Evolutionary conservation across 2,797 vertebrate genomes (phyloP).

Genomic region (Loris lydekkerianus): DNA sequence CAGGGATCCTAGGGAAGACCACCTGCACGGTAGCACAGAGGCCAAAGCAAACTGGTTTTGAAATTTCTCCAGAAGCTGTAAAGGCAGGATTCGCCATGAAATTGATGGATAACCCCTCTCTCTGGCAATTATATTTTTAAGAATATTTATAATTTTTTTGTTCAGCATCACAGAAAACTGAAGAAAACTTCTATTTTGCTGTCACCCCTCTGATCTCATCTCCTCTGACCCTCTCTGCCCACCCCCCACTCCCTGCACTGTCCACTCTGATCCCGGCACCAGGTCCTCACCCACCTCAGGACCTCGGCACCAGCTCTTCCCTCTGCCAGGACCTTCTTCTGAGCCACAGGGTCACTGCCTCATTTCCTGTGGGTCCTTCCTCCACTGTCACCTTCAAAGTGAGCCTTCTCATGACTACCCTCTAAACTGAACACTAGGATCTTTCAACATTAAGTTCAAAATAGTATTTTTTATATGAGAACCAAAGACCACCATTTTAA

Average conservation of each 20-base stretch:
- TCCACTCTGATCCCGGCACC: background rate
- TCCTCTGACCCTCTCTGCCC: background rate
- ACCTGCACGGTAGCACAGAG: background rate
- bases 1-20: background rate
- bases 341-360: accelerated
- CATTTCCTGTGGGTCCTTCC: background rate
- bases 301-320: background rate
- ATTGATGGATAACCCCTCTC: background rate
- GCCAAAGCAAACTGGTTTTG: slow-evolving; percentile 38
- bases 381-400: background rate
- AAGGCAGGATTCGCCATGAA: background rate
- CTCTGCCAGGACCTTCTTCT: background rate
- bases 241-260: background rate
- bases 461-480: background rate
- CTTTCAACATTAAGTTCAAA: slow-evolving; percentile 8
- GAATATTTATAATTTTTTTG: background rate
- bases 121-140: background rate
- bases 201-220: background rate
- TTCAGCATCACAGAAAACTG: slow-evolving; percentile 9
- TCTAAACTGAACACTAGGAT: background rate
- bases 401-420: background rate
- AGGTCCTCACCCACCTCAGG: background rate
- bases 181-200: background rate
- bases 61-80: slow-evolving; percentile 65
- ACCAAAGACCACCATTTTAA: slow-evolving; percentile 13